Base-by-base conservation (phyloP, 2,888 invertebrate genomes). In the Blastobasis lacticolella region DNA sequence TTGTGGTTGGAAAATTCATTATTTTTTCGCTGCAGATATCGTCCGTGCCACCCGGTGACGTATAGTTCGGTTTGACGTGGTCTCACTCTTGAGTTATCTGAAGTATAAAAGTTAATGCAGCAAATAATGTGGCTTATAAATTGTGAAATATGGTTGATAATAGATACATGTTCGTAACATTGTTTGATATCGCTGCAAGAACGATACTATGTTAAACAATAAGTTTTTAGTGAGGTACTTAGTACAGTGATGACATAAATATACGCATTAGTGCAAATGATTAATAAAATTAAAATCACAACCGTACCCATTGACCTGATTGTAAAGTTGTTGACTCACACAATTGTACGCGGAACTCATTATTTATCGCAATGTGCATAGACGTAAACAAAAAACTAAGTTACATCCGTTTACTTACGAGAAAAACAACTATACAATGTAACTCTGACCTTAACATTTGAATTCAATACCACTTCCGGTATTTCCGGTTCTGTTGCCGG, bases 21-120 rank as follows among this genome's bases (percentile, higher is more conserved):
- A 59, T 67, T 63, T 66, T 66, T 67, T 59, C 63, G 60, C 62
- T 54, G 61, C 54, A 52, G 63, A 62, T 60, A 73, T 78, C 23
- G 23, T 23, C 23, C 76, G 67, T 66, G 68, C 73, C 71, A 78
- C 70, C 66, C 66, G 68, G 67, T 81, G 79, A 80, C 81, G 81
- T 78, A 70, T 62, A 49, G 49, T 44, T 52, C 37, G 23, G 38
- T 46, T 41, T 45, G 41, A 42, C 23, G n/a, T 38, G 6, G 42
- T 36, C 43, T 43, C 44, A 49, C 43, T 45, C 9, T 41, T 8
- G 41, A 23, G 45, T 10, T 10, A 45, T 45, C 5, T 45, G 7
- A 10, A 45, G 7, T 7, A 8, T 7, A 41, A 41, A 41, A 23
- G 23, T 23, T 23, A 23, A 23, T 23, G 23, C 23, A 23, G 23